phyloP scores from a whole-genome alignment of 2,888 invertebrate genomes.

The Noctua janthina region DNA sequence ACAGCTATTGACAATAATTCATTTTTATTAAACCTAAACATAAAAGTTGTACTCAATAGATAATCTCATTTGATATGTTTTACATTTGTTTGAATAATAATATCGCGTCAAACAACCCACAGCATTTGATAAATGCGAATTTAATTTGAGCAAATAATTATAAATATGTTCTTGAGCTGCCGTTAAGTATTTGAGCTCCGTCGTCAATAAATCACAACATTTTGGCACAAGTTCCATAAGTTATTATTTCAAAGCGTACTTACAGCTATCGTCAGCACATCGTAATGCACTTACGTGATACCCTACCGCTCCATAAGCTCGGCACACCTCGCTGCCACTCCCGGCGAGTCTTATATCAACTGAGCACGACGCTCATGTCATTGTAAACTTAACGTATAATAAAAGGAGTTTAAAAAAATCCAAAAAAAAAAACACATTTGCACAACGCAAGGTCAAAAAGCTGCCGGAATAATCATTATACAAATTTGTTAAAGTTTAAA shows the following conservation, averaged over 20 bases:
- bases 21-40: constrained; percentile 33
- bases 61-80: constrained; percentile 59
- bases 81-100: constrained; percentile 27
- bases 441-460: constrained; percentile 61
- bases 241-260: constrained; percentile 25
- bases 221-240: constrained; percentile 62
- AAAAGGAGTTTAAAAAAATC: constrained; percentile 20
- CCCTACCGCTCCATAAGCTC: constrained; percentile 14
- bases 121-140: constrained; percentile 9
- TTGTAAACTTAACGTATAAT: constrained; percentile 20
- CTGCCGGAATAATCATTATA: constrained; percentile 38
- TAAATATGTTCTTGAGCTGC: constrained; percentile 9
- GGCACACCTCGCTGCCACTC: constrained; percentile 6
- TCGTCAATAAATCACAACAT: constrained; percentile 52
- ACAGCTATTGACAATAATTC: constrained; percentile 14
- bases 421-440: constrained; percentile 53
- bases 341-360: not conserved
- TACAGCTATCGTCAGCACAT: constrained; percentile 31
- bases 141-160: constrained; percentile 55
- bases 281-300: constrained; percentile 8
- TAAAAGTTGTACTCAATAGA: constrained; percentile 48
- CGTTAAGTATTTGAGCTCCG: constrained; percentile 36
- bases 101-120: constrained; percentile 17
- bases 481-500: constrained; percentile 15
- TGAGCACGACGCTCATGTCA: constrained; percentile 3